phyloP scores from a whole-genome alignment of 2,113 vertebrate genomes.

The Neofelis nebulosa region DNA sequence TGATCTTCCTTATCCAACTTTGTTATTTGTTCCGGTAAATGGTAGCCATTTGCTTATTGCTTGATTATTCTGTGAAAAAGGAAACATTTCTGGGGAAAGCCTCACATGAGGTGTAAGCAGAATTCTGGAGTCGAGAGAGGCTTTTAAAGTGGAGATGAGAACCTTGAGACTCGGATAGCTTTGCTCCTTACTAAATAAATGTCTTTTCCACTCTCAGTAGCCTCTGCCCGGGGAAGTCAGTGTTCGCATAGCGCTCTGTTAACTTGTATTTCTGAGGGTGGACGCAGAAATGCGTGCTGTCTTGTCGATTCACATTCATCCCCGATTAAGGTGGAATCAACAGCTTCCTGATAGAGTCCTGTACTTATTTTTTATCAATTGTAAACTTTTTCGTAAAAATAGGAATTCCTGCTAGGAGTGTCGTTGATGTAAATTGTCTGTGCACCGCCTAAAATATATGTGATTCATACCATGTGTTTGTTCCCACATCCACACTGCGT shows the following conservation, averaged over 20 bases:
- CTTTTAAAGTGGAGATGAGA: neutral
- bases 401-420: constrained; percentile 25
- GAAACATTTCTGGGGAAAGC: neutral
- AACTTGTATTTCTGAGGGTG: neutral
- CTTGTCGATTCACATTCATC: neutral
- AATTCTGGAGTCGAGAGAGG: neutral
- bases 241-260: neutral
- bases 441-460: constrained; percentile 48
- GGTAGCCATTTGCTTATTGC: neutral
- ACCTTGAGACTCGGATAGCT: neutral
- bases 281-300: neutral
- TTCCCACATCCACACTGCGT: constrained; percentile 44
- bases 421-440: constrained; percentile 58
- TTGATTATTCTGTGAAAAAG: neutral
- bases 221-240: neutral
- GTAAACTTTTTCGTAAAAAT: constrained; percentile 49
- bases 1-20: neutral
- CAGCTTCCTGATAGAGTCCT: neutral
- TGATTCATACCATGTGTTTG: constrained; percentile 57
- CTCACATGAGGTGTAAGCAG: neutral
- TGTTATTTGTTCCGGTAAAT: neutral
- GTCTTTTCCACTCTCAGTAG: neutral
- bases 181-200: neutral
- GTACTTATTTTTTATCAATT: constrained; percentile 57
- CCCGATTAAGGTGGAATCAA: neutral